phyloP scores from a whole-genome alignment of 2,797 vertebrate species.

The Poecilia wingei region DNA sequence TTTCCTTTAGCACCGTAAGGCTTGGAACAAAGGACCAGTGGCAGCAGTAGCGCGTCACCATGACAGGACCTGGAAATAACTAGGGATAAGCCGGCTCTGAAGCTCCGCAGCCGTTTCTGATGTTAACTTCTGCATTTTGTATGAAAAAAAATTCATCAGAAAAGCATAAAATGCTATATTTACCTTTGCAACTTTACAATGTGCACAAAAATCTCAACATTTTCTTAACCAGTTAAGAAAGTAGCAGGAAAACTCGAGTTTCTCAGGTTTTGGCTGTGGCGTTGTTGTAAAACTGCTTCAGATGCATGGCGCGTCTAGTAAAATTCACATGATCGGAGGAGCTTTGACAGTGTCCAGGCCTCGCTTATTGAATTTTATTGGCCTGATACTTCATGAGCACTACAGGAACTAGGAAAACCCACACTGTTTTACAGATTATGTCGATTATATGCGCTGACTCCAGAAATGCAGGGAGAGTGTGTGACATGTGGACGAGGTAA shows the following conservation, averaged over 20 bases:
- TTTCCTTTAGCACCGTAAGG: slow-evolving; percentile 7
- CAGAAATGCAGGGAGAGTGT: neutral
- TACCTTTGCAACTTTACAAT: too few species aligned
- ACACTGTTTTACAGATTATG: slow-evolving; percentile 22
- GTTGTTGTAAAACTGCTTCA: slow-evolving; percentile 29
- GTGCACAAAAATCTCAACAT: neutral
- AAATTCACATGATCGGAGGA: slow-evolving; percentile 45
- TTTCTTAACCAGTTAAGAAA: slow-evolving; percentile 1
- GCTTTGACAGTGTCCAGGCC: slow-evolving; percentile 51
- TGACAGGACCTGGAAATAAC: slow-evolving; percentile 30
- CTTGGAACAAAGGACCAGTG: slow-evolving; percentile 39
- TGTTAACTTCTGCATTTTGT: neutral
- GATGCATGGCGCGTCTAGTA: slow-evolving; percentile 35
- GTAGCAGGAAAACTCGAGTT: neutral
- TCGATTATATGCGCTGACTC: slow-evolving; percentile 22
- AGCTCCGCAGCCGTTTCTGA: slow-evolving; percentile 12
- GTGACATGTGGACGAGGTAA: neutral
- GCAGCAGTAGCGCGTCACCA: slow-evolving; percentile 36
- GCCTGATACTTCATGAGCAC: slow-evolving; percentile 42
- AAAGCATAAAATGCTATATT: neutral
- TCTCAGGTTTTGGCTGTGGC: slow-evolving; percentile 2
- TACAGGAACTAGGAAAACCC: slow-evolving; percentile 34
- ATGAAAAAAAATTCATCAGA: neutral
- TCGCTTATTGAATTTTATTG: slow-evolving; percentile 54
- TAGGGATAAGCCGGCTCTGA: neutral